phyloP scores from a whole-genome alignment of 2,888 invertebrate genomes.

The Sthenelais limicola region DNA sequence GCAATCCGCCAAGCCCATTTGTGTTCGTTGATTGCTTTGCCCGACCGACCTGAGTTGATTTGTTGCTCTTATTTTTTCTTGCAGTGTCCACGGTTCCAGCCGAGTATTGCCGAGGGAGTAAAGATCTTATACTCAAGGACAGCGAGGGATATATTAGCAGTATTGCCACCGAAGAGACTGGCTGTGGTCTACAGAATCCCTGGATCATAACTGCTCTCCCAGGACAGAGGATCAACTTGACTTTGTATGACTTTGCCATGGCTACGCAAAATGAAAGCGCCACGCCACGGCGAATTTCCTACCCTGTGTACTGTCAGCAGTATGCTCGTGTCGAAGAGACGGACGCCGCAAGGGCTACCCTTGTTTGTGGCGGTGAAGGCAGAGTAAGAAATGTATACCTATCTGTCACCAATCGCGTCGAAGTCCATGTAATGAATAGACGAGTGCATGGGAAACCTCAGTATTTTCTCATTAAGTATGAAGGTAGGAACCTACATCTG shows the following conservation, averaged over 20 bases:
- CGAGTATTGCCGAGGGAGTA: slow-evolving; percentile 29
- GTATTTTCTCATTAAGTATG: slow-evolving; percentile 34
- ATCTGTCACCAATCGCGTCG: slow-evolving; percentile 30
- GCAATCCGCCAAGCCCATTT: too few relatives aligned
- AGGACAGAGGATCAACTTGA: slow-evolving; percentile 39
- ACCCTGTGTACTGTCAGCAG: slow-evolving; percentile 41
- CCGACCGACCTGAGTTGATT: too few relatives aligned
- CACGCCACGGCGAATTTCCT: slow-evolving; percentile 11
- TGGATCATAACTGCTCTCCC: slow-evolving; percentile 38
- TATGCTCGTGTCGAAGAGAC: slow-evolving; percentile 42
- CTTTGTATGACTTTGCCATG: slow-evolving; percentile 41
- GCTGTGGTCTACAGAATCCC: slow-evolving; percentile 36
- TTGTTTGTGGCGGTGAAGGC: slow-evolving; percentile 44
- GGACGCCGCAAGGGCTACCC: slow-evolving; percentile 36
- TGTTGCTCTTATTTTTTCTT: slow-evolving; percentile 13
- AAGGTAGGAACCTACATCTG: too few relatives aligned
- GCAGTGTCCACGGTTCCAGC: slow-evolving; percentile 20
- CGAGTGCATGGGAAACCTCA: slow-evolving; percentile 17
- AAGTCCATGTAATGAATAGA: slow-evolving; percentile 35
- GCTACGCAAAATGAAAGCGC: slow-evolving; percentile 34
- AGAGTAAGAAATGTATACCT: slow-evolving; percentile 39
- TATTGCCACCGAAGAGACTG: slow-evolving; percentile 34
- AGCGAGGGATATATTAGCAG: slow-evolving; percentile 32
- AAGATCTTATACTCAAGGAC: slow-evolving; percentile 30
- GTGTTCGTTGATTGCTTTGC: too few relatives aligned